Evolutionary conservation across 2,888 invertebrate genomes (phyloP), one percentile per base, ranked within the genome.

Genomic region (Lithophane leautieri): DNA sequence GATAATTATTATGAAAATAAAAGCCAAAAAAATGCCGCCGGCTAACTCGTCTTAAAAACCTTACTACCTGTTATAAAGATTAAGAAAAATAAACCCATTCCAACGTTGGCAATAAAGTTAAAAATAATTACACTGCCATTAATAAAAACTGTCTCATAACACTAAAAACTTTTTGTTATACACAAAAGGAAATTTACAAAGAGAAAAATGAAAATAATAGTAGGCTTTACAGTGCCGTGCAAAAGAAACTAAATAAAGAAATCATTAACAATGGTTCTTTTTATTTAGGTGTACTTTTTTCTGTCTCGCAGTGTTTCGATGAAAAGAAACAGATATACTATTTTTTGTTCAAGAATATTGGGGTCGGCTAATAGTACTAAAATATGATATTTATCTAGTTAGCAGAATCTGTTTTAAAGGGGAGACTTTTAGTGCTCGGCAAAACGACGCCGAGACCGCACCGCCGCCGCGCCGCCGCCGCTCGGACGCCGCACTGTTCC

Each of bases 181-280:
- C 3, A 82, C 72, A 84, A 85, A 84, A 73, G 84, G 69, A 70
- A 67, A 63, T 44, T 58, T 40, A 76, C 76, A 82, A 84, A 86
- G 63, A 68, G 58, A 66, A 71, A 76, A 77, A 72, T 73, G 47
- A 79, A 82, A 69, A 56, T 65, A 76, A 62, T 69, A 54, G 67
- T 67, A 70, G 69, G 69, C 67, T 34, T 71, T 66, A 77, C 68
- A 78, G 11, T 70, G 70, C 61, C 62, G 62, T 73, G 72, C 61
- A 62, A 82, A 82, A 78, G 66, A 70, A 60, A 65, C 65, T 68
- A 58, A 76, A 73, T 82, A 79, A 70, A 82, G 70, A 74, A 78
- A 84, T 65, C 73, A 66, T 82, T 82, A 76, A 86, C 77, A 79
- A 73, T 50, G 40, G 61, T 63, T n/a, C 34, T 75, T 70, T 42